Evolutionary conservation across 2,888 invertebrate species (phyloP).

Genomic region (Bellardia bayeri): DNA sequence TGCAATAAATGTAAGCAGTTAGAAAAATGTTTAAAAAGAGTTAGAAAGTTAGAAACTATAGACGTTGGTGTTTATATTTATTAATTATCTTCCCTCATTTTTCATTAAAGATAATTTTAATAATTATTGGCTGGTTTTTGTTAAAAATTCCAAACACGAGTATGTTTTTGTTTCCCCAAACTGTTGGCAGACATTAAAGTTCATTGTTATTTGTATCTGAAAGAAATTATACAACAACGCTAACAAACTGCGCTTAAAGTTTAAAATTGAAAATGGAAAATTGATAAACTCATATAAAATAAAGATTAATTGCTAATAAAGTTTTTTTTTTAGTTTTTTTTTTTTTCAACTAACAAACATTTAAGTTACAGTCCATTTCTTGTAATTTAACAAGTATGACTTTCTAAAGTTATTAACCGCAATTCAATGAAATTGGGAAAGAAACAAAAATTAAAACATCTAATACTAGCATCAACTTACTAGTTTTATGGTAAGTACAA

Average conservation of each 20-base stretch:
- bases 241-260: not conserved
- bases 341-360: slow-evolving; percentile 3
- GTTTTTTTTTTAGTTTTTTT: not conserved
- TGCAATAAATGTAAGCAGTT: not conserved
- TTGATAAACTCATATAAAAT: slow-evolving; percentile 13
- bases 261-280: not conserved
- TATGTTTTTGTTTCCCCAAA: not conserved
- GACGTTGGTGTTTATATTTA: too few relatives aligned
- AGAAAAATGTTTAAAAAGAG: too few relatives aligned
- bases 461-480: not conserved
- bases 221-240: slow-evolving; percentile 22
- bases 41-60: too few relatives aligned
- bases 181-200: slow-evolving; percentile 31
- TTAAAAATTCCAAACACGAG: too few relatives aligned
- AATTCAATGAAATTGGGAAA: slow-evolving; percentile 47
- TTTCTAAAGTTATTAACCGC: slow-evolving; percentile 56
- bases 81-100: not conserved
- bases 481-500: not conserved
- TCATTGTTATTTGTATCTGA: slow-evolving; percentile 36
- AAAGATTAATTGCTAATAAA: slow-evolving; percentile 47
- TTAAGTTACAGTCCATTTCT: slow-evolving; percentile 26
- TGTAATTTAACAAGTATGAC: slow-evolving; percentile 13
- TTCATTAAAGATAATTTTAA: not conserved
- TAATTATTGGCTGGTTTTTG: not conserved
- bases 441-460: slow-evolving; percentile 34